phyloP scores from a whole-genome alignment of 2,888 invertebrate species.

The Tetrapedia diversipes region DNA sequence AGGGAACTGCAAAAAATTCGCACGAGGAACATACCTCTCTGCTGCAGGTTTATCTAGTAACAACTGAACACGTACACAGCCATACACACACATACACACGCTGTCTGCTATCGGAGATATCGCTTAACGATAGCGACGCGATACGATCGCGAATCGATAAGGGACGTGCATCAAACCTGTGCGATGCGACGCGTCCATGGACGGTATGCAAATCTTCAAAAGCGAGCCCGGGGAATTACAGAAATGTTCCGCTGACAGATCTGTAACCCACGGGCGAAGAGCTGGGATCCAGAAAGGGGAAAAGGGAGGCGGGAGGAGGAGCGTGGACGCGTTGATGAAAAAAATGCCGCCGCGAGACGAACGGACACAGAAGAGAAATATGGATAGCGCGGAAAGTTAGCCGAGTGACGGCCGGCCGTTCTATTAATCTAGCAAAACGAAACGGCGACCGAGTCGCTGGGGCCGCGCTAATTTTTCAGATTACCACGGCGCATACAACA shows the following conservation, averaged over 20 bases:
- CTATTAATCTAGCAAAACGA: slow-evolving; percentile 31
- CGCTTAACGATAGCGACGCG: slow-evolving; percentile 60
- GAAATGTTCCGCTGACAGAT: slow-evolving; percentile 37
- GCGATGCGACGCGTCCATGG: slow-evolving; percentile 19
- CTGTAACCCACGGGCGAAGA: slow-evolving; percentile 20
- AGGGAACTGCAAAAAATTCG: not conserved
- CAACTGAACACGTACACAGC: not conserved
- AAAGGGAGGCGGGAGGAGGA: not conserved
- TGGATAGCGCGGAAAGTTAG: slow-evolving; percentile 22
- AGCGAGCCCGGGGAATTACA: slow-evolving; percentile 35
- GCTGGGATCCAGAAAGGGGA: not conserved
- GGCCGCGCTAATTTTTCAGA: slow-evolving; percentile 33
- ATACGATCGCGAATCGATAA: slow-evolving; percentile 45
- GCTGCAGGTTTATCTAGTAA: slow-evolving; percentile 11
- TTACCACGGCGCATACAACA: not conserved
- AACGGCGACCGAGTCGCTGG: slow-evolving; percentile 1
- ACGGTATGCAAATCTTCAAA: slow-evolving; percentile 37
- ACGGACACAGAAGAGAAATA: slow-evolving; percentile 14
- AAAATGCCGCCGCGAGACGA: not conserved
- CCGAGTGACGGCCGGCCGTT: slow-evolving; percentile 6
- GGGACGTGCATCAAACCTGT: slow-evolving; percentile 15
- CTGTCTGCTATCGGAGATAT: slow-evolving; percentile 54
- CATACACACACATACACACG: not conserved
- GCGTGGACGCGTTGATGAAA: slow-evolving; percentile 4
- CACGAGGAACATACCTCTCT: slow-evolving; percentile 7